These are phyloP conservation scores for Leiothrix lutea DNA, from an alignment of 2,113 vertebrate genomes.

Conservation along the genomic window DNA sequence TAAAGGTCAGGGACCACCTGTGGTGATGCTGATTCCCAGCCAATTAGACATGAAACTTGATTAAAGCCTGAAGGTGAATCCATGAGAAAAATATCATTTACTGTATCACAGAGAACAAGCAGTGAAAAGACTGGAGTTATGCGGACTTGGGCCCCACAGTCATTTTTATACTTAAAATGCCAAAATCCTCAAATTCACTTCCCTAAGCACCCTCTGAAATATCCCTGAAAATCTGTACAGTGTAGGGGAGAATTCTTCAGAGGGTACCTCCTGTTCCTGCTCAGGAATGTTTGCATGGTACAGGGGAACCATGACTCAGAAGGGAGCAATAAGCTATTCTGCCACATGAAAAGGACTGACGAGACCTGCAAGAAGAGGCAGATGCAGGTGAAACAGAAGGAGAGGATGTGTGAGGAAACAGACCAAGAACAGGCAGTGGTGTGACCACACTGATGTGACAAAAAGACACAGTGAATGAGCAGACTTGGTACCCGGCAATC, in stretches of 20 bases:
- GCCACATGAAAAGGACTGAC: background rate
- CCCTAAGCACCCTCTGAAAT: background rate
- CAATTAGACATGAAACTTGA: constrained; percentile 32
- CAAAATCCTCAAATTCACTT: background rate
- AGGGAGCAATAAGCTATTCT: background rate
- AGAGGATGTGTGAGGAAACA: background rate
- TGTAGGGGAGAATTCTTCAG: background rate
- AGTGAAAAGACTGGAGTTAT: constrained; percentile 11
- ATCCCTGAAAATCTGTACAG: background rate
- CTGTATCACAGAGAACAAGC: background rate
- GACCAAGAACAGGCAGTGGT: background rate
- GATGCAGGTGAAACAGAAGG: background rate
- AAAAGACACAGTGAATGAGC: background rate
- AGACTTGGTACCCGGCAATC: constrained; percentile 82
- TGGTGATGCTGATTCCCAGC: background rate
- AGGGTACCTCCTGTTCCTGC: background rate
- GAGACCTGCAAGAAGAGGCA: background rate
- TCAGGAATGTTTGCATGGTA: background rate
- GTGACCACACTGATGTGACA: background rate
- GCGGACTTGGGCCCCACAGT: constrained; percentile 45
- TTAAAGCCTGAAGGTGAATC: constrained; percentile 45
- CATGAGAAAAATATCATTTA: constrained; percentile 31
- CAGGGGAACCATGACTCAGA: background rate
- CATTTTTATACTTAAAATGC: background rate
- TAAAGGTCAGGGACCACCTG: constrained; percentile 2